A percentile compares a stretch with the other conserved stretches of the same genome.
phyloP scores from a whole-genome alignment of 2,797 vertebrate species.

The Platalea minor region DNA sequence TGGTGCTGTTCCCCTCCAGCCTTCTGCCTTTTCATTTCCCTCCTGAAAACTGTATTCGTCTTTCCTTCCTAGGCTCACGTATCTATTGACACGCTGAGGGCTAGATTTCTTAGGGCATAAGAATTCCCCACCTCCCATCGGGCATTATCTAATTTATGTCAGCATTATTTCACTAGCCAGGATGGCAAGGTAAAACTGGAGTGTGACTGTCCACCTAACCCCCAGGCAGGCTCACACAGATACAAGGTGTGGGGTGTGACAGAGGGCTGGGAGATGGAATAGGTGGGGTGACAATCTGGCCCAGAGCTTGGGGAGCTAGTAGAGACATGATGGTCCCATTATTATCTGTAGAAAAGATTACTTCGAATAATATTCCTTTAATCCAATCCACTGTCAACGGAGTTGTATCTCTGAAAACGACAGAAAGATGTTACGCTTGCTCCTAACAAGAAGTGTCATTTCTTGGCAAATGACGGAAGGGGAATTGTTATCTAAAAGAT shows the following conservation, averaged over 20 bases:
- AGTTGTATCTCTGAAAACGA: neutral
- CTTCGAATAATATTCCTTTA: neutral
- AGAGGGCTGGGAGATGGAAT: neutral
- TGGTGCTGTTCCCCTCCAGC: neutral
- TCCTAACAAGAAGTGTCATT: neutral
- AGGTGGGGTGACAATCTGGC: neutral
- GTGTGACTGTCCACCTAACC: neutral
- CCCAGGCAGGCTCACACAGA: neutral
- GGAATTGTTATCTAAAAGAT: neutral
- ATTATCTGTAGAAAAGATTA: neutral
- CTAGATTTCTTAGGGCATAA: neutral
- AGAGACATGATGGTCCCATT: neutral
- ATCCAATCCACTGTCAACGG: neutral
- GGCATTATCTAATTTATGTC: neutral
- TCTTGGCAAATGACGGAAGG: neutral
- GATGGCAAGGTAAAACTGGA: neutral
- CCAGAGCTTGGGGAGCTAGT: neutral
- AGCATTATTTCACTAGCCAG: neutral
- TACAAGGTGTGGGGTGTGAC: neutral
- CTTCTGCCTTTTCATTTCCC: neutral
- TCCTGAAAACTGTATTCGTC: neutral
- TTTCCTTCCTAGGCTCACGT: neutral
- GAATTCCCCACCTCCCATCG: neutral
- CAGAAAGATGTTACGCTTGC: neutral
- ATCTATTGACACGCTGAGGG: neutral